Base-by-base conservation (phyloP, 2,888 invertebrate species). In the Nomada hirtipes region DNA sequence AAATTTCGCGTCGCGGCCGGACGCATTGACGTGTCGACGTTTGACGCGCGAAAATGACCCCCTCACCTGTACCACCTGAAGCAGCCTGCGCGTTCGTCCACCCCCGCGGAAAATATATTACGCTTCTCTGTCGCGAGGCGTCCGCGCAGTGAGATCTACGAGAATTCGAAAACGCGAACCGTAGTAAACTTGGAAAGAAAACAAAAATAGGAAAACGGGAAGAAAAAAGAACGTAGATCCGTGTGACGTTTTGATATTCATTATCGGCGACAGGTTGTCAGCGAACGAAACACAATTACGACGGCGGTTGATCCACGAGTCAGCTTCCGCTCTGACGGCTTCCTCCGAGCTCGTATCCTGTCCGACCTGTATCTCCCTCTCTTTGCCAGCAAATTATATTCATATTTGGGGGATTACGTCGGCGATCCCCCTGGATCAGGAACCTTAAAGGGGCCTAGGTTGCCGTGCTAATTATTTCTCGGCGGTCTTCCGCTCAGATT, bases 351-450 rank as follows among this genome's bases (percentile, higher is more conserved):
- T 74, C 36, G 76, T 59, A 75, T 76, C 73, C 85, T 76, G 77
- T 79, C 81, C 76, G 69, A 64, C 69, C 83, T 57, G 65, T 61
- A 55, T 55, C 74, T 73, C 76, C 75, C 84, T 79, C 67, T 76
- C 70, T 77, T 81, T 68, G 83, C 87, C 89, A 87, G 90, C 90
- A 91, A 93, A 93, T 93, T 92, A 93, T 93, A 93, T 92, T 93
- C 92, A 92, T 92, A 92, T 93, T 92, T 89, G 84, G 89, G 89
- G 91, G 92, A 92, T 93, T 93, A 93, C 85, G 85, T 83, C 78
- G 87, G 87, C 90, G 90, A 92, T 91, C 92, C 92, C 87, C 68
- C 74, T 74, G 91, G 92, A 93, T 93, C 92, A 91, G 89, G 88
- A 89, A 89, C 91, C 92, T 92, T 91, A 91, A 92, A 91, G 92